Percentiles rank a stretch among this genome's conserved stretches.
phyloP scores from a whole-genome alignment of 2,888 invertebrate genomes.

The Apamea anceps region DNA sequence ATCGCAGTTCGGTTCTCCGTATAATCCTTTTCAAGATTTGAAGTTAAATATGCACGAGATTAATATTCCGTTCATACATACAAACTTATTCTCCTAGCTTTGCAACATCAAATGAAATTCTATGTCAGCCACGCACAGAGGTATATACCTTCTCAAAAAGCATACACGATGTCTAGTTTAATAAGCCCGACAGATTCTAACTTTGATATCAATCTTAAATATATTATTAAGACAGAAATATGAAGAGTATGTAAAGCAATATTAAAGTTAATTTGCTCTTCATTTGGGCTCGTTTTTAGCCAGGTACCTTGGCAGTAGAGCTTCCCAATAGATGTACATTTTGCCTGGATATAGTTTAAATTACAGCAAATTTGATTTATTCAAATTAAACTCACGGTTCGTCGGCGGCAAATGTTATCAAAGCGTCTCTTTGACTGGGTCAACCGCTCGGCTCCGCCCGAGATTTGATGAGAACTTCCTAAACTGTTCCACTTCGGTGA shows the following conservation, averaged over 20 bases:
- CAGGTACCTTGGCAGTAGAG: conserved; percentile 23
- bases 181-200: conserved; percentile 31
- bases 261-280: conserved; percentile 41
- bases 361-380: conserved; percentile 84
- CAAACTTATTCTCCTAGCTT: conserved; percentile 16
- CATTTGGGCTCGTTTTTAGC: conserved; percentile 25
- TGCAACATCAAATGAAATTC: conserved; percentile 45
- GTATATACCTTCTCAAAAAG: conserved; percentile 12
- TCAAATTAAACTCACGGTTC: conserved; percentile 82
- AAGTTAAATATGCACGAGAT: conserved; percentile 25
- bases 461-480: conserved; percentile 82
- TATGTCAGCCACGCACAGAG: conserved; percentile 1
- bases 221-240: conserved; percentile 24
- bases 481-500: conserved; percentile 82
- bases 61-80: conserved; percentile 36
- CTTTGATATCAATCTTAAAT: conserved; percentile 43
- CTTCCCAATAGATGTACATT: conserved; percentile 53
- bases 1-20: neutral
- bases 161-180: conserved; percentile 17
- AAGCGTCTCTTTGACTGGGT: conserved; percentile 82
- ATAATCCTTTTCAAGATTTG: conserved; percentile 26
- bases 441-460: conserved; percentile 74
- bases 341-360: conserved; percentile 67
- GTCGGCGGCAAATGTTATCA: conserved; percentile 81
- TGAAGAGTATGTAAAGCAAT: conserved; percentile 29